Conservation (phyloP, 1,140 invertebrate species). For the Plutomurus gul region DNA sequence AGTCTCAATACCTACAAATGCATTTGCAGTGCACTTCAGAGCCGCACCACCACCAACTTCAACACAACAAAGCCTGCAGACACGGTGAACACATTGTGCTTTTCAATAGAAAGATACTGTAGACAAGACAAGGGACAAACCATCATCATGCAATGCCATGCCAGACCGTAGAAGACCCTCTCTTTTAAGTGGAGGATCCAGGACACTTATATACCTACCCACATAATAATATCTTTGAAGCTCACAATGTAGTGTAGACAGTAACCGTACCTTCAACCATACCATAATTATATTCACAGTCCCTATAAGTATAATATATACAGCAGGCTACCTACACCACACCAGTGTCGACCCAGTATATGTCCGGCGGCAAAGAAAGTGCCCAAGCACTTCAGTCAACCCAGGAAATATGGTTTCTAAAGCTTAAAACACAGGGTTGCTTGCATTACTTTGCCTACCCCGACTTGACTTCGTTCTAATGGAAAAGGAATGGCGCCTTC, state of each 20-base stretch:
- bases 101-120: neutral
- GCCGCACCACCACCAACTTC: neutral
- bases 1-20: neutral
- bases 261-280: too few species aligned
- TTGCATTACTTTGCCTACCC: neutral
- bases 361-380: conserved; percentile 32
- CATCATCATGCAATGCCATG: neutral
- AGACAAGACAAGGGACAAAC: neutral
- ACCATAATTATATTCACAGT: too few species aligned
- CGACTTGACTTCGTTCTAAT: neutral
- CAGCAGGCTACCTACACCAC: too few species aligned
- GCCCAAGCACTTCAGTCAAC: conserved; percentile 21
- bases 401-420: conserved; percentile 36
- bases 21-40: neutral
- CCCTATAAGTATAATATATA: too few species aligned
- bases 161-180: neutral
- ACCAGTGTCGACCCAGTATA: neutral
- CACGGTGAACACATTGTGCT: conserved; percentile 2
- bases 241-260: neutral
- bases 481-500: conserved; percentile 32
- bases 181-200: too few species aligned
- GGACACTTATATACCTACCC: too few species aligned
- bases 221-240: neutral
- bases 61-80: neutral
- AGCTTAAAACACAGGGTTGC: conserved; percentile 31